phyloP scores from a whole-genome alignment of 2,797 vertebrate species.

The Okamejei kenojei region DNA sequence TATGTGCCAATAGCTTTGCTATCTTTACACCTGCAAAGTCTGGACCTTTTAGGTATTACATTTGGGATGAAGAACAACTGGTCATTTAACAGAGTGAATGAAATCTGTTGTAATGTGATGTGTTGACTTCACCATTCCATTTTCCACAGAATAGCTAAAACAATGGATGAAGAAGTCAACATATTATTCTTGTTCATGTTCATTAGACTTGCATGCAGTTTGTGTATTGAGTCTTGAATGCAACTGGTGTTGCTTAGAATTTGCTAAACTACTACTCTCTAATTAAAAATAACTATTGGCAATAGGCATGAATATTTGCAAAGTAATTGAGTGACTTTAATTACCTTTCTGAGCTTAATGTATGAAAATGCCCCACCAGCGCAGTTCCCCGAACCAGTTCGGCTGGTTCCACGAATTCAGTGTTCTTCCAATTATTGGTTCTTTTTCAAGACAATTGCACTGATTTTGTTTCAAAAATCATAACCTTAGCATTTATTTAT shows the following conservation, averaged over 20 bases:
- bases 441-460: background rate
- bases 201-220: background rate
- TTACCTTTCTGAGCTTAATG: background rate
- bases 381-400: no score
- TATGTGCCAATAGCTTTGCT: no score
- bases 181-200: slow-evolving; percentile 6
- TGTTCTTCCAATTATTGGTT: background rate
- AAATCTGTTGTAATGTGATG: background rate
- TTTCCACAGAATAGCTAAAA: background rate
- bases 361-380: background rate
- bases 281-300: background rate
- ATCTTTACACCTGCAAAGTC: no score
- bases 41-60: no score
- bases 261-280: background rate
- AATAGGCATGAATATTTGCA: background rate
- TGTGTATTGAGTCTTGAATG: background rate
- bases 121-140: background rate
- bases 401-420: background rate
- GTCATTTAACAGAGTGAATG: background rate
- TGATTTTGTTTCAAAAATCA: background rate
- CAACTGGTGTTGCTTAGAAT: background rate
- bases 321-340: background rate
- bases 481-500: background rate
- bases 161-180: background rate
- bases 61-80: background rate